A percentile compares a stretch with the other conserved stretches of the same genome.
phyloP scores from a whole-genome alignment of 2,797 vertebrate genomes.

The Fistularia tabacaria region DNA sequence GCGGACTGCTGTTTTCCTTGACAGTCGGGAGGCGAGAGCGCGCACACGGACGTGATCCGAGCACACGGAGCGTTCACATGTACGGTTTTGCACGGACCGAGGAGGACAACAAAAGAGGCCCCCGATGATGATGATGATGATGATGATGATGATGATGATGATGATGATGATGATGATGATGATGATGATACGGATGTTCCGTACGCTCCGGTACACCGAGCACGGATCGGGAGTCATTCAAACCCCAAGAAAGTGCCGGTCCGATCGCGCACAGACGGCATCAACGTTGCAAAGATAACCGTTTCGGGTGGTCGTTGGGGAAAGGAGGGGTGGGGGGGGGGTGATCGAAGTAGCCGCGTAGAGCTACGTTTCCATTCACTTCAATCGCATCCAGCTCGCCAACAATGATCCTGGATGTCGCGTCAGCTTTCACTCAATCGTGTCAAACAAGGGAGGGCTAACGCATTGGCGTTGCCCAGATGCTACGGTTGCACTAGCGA shows the following conservation, averaged over 20 bases:
- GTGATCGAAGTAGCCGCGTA: no score
- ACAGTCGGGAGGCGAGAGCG: slow-evolving; percentile 50
- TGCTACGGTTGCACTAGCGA: no score
- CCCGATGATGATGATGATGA: no score
- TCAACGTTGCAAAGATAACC: no score
- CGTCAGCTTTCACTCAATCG: slow-evolving; percentile 25
- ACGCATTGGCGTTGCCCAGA: no score
- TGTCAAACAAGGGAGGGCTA: neutral
- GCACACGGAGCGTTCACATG: slow-evolving; percentile 29
- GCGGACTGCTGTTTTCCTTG: slow-evolving; percentile 62
- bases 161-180: no score
- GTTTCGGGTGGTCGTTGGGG: neutral
- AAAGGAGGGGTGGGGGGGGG: neutral
- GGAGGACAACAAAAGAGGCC: slow-evolving; percentile 35
- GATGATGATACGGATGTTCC: no score
- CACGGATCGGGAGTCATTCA: no score
- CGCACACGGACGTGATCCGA: slow-evolving; percentile 46
- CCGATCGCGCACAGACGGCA: no score
- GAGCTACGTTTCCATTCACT: neutral
- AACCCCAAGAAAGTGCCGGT: no score
- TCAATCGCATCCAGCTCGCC: slow-evolving; percentile 36
- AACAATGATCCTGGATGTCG: slow-evolving; percentile 28
- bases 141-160: no score
- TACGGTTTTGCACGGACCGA: neutral
- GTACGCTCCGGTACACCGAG: no score